Evolutionary conservation across 2,113 vertebrate genomes (phyloP).

Genomic region (Columba janthina): DNA sequence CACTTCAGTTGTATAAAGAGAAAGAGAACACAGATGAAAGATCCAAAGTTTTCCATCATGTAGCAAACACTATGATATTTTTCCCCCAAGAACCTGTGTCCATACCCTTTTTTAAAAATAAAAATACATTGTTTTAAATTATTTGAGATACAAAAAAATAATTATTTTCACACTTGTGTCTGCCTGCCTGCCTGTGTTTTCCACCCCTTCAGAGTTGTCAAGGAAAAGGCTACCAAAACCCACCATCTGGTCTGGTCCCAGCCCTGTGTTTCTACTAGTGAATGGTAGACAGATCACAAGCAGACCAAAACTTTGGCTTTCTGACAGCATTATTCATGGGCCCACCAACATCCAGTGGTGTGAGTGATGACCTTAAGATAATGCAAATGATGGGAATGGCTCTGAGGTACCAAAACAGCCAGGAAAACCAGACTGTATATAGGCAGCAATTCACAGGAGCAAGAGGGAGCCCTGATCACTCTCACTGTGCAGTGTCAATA

Average conservation of each 20-base stretch:
- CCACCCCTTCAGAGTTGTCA: neutral
- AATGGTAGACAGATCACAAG: neutral
- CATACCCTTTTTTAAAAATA: neutral
- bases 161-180: neutral
- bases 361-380: neutral
- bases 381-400: neutral
- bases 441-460: neutral
- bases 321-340: neutral
- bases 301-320: neutral
- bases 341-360: neutral
- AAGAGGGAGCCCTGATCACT: neutral
- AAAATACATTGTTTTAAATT: neutral
- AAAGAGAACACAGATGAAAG: conserved; percentile 25
- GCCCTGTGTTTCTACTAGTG: neutral
- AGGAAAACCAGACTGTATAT: neutral
- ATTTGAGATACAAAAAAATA: neutral
- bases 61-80: neutral
- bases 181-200: neutral
- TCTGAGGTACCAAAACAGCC: neutral
- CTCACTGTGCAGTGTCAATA: neutral
- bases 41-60: neutral
- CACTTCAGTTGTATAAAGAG: conserved; percentile 54
- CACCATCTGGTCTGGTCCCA: neutral
- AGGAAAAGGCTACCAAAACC: neutral
- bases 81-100: rapidly evolving